Evolutionary conservation across 2,888 invertebrate species (phyloP).

Genomic region (Danaus chrysippus): DNA sequence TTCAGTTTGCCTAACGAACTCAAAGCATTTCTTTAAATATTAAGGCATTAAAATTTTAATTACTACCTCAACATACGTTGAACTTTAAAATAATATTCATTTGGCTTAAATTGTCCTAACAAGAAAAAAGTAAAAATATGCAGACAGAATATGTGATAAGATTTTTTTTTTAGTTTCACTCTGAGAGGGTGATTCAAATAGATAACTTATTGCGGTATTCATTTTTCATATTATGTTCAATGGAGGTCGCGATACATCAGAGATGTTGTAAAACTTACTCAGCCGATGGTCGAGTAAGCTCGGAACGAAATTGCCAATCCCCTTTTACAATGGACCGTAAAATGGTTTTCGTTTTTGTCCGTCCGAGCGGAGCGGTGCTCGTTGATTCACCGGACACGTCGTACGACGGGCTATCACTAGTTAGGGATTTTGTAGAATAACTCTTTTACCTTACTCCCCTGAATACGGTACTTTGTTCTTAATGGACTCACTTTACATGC

Average conservation of each 20-base stretch:
- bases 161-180: not conserved
- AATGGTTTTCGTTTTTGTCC: constrained; percentile 78
- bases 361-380: constrained; percentile 71
- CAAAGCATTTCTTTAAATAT: not conserved
- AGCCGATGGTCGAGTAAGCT: constrained; percentile 74
- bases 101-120: too few relatives aligned
- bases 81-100: too few relatives aligned
- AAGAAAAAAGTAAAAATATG: too few relatives aligned
- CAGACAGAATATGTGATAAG: not conserved
- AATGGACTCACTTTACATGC: constrained; percentile 17
- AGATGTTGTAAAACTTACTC: constrained; percentile 71
- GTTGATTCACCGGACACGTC: constrained; percentile 77
- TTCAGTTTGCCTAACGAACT: not conserved
- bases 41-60: too few relatives aligned
- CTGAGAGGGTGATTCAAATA: not conserved
- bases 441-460: constrained; percentile 53
- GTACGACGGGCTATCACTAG: constrained; percentile 68
- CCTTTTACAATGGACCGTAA: constrained; percentile 79
- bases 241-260: constrained; percentile 62
- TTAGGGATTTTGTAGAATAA: constrained; percentile 66
- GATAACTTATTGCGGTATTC: not conserved
- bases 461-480: constrained; percentile 23
- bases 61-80: too few relatives aligned
- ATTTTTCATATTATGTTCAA: constrained; percentile 48
- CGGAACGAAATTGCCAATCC: constrained; percentile 77